A percentile compares a stretch with the other conserved stretches of the same genome.
Conservation (phyloP, 1,140 invertebrate species). For the Dendroctonus ponderosae region DNA sequence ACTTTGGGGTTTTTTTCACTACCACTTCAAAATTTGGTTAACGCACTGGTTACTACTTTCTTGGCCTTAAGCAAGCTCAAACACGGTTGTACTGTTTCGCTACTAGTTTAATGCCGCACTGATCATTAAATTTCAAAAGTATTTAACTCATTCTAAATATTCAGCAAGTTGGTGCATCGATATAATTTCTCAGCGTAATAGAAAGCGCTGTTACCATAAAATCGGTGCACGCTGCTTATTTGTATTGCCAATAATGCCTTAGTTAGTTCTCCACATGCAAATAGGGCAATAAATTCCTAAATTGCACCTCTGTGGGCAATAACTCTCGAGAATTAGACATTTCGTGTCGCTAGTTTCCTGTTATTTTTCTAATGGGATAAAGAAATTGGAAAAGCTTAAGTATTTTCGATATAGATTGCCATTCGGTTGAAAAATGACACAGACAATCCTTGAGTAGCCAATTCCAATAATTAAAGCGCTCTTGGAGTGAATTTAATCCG, state of each 20-base stretch:
- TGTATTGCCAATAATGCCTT: conserved; percentile 33
- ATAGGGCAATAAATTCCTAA: conserved; percentile 34
- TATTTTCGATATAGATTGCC: conserved; percentile 30
- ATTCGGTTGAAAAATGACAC: conserved; percentile 16
- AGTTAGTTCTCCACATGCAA: conserved; percentile 34
- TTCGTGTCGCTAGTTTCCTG: conserved; percentile 34
- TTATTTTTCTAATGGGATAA: conserved; percentile 36
- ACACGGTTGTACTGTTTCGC: no score
- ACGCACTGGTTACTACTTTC: no score
- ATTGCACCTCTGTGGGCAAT: conserved; percentile 35
- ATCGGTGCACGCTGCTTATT: conserved; percentile 31
- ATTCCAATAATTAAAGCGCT: conserved; percentile 22
- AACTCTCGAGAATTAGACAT: conserved; percentile 33
- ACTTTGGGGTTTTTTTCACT: no score
- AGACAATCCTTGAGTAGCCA: conserved; percentile 1
- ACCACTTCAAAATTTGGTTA: no score
- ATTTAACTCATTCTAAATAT: conserved; percentile 10
- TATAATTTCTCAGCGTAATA: conserved; percentile 27
- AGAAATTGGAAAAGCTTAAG: conserved; percentile 34
- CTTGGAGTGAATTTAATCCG: background rate
- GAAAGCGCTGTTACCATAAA: conserved; percentile 31
- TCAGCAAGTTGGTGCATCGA: conserved; percentile 17
- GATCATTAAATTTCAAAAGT: background rate
- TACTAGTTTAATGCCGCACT: no score
- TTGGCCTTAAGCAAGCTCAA: no score